phyloP scores from a whole-genome alignment of 2,888 invertebrate genomes.

The Merodon equestris region DNA sequence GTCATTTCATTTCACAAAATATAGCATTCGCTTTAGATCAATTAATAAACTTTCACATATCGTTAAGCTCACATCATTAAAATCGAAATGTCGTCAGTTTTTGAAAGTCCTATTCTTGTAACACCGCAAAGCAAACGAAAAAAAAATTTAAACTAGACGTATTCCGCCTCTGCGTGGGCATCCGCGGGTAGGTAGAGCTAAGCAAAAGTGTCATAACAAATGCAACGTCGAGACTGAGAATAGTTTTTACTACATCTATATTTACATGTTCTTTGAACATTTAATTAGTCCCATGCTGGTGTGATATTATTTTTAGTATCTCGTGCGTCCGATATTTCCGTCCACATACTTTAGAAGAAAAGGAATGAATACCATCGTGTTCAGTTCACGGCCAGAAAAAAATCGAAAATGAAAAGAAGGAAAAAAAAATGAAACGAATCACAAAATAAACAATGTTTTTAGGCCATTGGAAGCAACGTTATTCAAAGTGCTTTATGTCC shows the following conservation, averaged over 20 bases:
- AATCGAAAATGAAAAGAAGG: no score
- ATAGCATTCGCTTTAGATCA: no score
- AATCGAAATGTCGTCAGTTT: no score
- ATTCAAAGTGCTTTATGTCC: no score
- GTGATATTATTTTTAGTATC: constrained; percentile 47
- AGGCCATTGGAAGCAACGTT: no score
- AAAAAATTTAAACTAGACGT: constrained; percentile 33
- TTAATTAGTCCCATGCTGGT: constrained; percentile 53
- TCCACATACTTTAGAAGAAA: not conserved
- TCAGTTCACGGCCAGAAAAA: constrained; percentile 56
- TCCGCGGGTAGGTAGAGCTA: constrained; percentile 8
- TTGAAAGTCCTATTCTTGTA: no score
- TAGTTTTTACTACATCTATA: constrained; percentile 2
- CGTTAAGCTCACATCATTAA: no score
- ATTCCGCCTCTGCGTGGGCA: constrained; percentile 25
- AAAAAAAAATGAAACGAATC: no score
- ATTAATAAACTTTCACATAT: no score
- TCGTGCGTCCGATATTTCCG: constrained; percentile 53
- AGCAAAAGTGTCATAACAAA: constrained; percentile 33
- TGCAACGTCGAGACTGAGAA: constrained; percentile 27
- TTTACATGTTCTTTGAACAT: constrained; percentile 16
- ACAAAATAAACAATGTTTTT: no score
- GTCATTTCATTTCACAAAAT: no score
- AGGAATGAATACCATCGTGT: constrained; percentile 21
- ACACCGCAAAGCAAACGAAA: constrained; percentile 1